Evolutionary conservation across 1,140 invertebrate genomes (phyloP), one percentile per base, ranked within the genome.

Genomic region (honey bee (Apis mellifera)): DNA sequence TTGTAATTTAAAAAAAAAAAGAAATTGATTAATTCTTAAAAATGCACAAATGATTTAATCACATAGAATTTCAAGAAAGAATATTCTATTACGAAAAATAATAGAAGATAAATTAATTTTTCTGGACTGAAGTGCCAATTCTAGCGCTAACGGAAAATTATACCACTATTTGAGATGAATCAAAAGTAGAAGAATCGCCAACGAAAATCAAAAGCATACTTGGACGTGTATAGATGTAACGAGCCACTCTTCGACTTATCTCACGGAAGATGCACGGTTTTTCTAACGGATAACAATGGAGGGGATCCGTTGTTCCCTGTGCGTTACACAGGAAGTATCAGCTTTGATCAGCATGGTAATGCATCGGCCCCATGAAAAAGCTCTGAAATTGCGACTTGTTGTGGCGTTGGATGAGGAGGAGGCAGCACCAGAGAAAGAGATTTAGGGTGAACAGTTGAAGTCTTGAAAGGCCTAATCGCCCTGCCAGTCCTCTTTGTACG

Each of bases 401-500:
- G 74, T 54, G 13, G 11, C n/a, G 26, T 52, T 73, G 54, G 55
- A 73, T 62, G 71, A 60, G 19, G 21, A 60, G 55, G 50, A 50
- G n/a, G 50, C 74, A n/a, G 60, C 2, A 19, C 23, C n/a, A 54
- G 11, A 54, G 11, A 50, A 42, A 71, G 82, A 85, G 84, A 78
- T 83, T 85, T 85, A 79, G 81, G 84, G 81, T 85, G 75, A 83
- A 85, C 59, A 54, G 82, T 85, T 79, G 75, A 83, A 42, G 82
- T 60, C 60, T 84, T 75, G 79, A 85, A 85, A 83, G 84, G 76
- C 88, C 87, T 91, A 91, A 91, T 90, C 87, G 90, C 69, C 82
- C 84, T 74, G 84, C 62, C 64, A 74, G 65, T 42, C 72, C 73
- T 86, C 90, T 92, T 92, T 92, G 91, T 91, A 84, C 86, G 75